Percentiles rank a stretch among this genome's conserved stretches.
These are phyloP conservation scores for Oncorhynchus clarkii DNA, from an alignment of 2,113 vertebrate genomes.

Conservation along the genomic window DNA sequence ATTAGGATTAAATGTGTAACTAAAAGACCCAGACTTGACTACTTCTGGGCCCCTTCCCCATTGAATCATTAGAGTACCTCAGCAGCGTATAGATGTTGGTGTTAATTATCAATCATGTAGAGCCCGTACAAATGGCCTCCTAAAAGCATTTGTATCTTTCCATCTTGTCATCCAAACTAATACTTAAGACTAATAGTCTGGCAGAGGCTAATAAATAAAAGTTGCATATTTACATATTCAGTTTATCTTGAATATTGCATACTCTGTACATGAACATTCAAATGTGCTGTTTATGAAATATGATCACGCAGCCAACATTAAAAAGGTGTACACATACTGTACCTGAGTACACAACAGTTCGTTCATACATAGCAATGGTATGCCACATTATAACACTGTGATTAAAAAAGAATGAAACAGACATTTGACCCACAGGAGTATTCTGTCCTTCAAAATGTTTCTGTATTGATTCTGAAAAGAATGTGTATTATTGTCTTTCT, in stretches of 20 bases:
- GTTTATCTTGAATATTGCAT: constrained; percentile 80
- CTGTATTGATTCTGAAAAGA: constrained; percentile 3
- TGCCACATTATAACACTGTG: constrained; percentile 40
- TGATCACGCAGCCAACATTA: constrained; percentile 74
- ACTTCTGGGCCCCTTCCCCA: constrained; percentile 49
- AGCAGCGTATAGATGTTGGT: constrained; percentile 60
- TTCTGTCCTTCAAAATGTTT: constrained; percentile 38
- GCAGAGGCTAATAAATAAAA: constrained; percentile 78
- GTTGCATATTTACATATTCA: constrained; percentile 79
- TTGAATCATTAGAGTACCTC: constrained; percentile 59
- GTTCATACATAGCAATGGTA: constrained; percentile 53
- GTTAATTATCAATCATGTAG: constrained; percentile 72
- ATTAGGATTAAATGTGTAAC: constrained; percentile 74
- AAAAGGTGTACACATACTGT: constrained; percentile 42
- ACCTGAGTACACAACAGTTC: constrained; percentile 50
- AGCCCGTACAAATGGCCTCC: constrained; percentile 54
- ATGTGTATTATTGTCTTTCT: neutral
- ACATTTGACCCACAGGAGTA: constrained; percentile 57
- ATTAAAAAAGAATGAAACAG: constrained; percentile 70
- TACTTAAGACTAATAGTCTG: constrained; percentile 70
- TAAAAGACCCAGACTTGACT: constrained; percentile 65
- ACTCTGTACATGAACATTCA: constrained; percentile 79
- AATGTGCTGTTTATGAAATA: constrained; percentile 80
- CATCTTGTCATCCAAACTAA: constrained; percentile 72
- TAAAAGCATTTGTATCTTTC: constrained; percentile 70